A percentile compares a stretch with the other conserved stretches of the same genome.
These are phyloP conservation scores for Anastrepha ludens DNA, from an alignment of 1,140 invertebrate genomes.

Conservation along the genomic window DNA sequence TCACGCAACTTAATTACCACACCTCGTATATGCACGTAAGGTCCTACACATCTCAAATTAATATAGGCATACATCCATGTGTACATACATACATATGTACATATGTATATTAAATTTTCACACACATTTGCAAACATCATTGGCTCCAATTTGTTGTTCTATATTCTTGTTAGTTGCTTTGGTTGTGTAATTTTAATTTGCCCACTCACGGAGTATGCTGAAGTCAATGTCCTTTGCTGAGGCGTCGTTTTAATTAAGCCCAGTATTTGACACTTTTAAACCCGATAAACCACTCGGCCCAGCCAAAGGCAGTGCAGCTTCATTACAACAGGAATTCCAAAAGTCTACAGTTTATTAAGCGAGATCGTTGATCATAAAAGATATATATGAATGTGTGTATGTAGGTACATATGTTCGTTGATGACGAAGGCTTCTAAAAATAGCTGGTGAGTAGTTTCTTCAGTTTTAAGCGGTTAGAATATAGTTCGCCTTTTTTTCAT, in stretches of 20 bases:
- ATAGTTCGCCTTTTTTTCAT: background rate
- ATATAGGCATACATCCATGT: background rate
- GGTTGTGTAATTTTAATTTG: background rate
- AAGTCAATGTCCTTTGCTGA: slow-evolving; percentile 65
- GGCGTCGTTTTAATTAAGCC: slow-evolving; percentile 68
- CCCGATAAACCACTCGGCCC: slow-evolving; percentile 59
- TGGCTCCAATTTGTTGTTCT: background rate
- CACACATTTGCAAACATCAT: background rate
- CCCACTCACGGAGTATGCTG: background rate
- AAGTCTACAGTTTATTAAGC: slow-evolving; percentile 32
- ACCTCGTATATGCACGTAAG: no score
- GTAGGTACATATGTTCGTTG: background rate
- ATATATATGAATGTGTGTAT: background rate
- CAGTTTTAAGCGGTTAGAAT: slow-evolving; percentile 34
- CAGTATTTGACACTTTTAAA: slow-evolving; percentile 60
- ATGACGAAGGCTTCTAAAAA: slow-evolving; percentile 44
- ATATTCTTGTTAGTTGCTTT: background rate
- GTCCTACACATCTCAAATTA: background rate
- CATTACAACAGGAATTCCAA: slow-evolving; percentile 47
- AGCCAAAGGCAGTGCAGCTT: background rate
- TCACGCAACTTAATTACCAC: no score
- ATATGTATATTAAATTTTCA: background rate
- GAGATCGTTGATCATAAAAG: background rate
- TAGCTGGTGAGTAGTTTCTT: slow-evolving; percentile 7
- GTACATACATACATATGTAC: background rate